Evolutionary conservation across 2,888 invertebrate species (phyloP).

Genomic region (Lydus trimaculatus): DNA sequence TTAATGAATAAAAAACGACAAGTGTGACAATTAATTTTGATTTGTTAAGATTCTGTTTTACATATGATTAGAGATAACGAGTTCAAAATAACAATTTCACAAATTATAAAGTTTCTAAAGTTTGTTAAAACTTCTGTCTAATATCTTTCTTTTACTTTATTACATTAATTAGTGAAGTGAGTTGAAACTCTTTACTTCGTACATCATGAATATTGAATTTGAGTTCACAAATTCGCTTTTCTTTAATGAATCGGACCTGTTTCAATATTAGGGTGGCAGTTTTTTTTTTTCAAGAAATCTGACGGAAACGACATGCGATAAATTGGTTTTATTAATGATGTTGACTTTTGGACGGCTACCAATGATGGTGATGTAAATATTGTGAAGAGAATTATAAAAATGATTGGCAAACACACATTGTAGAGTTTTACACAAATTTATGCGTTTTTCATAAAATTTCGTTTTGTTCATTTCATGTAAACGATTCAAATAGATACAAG

Average conservation of each 20-base stretch:
- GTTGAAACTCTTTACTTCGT: conserved; percentile 45
- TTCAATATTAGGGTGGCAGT: conserved; percentile 13
- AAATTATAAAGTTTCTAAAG: not conserved
- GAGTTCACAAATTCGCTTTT: conserved; percentile 36
- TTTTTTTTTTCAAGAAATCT: conserved; percentile 52
- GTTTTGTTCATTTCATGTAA: not conserved
- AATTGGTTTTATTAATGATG: conserved; percentile 61
- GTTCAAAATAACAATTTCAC: not conserved
- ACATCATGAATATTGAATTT: conserved; percentile 57
- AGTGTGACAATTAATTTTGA: not conserved
- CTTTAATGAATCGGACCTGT: not conserved
- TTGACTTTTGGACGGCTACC: conserved; percentile 45
- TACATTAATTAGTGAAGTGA: conserved; percentile 31
- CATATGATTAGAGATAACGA: not conserved
- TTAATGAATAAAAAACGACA: not conserved
- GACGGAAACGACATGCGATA: conserved; percentile 51
- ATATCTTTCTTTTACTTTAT: not conserved
- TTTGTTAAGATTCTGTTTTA: not conserved
- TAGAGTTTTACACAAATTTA: no score
- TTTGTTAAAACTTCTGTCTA: not conserved
- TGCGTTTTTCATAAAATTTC: not conserved
- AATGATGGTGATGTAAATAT: not conserved
- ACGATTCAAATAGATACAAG: not conserved
- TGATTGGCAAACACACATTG: not conserved
- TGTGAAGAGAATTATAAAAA: not conserved